Conservation (phyloP, 2,888 invertebrate genomes). For the Saturnia japonica region DNA sequence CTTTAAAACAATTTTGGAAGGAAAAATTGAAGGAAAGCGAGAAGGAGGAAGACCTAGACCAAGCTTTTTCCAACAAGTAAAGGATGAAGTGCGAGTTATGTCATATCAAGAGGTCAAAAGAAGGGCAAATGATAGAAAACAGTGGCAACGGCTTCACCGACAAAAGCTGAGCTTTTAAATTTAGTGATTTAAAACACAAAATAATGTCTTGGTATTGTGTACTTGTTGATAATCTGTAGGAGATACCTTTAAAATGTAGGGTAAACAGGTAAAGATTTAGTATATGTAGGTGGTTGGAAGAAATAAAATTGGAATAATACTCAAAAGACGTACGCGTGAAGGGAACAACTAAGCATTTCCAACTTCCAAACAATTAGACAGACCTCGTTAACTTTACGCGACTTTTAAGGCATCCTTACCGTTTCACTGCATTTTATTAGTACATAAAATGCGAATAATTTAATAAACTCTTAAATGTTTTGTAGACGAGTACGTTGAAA, state of each 20-base stretch:
- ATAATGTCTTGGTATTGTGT: no score
- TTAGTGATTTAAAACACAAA: no score
- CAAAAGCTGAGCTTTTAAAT: no score
- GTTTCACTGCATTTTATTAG: conserved; percentile 59
- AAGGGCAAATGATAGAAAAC: no score
- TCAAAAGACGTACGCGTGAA: conserved; percentile 12
- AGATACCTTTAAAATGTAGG: no score
- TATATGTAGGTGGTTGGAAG: conserved; percentile 61
- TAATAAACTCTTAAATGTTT: conserved; percentile 26
- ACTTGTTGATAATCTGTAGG: background rate
- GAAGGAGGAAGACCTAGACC: no score
- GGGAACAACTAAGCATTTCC: conserved; percentile 63
- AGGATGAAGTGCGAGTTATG: no score
- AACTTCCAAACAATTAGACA: conserved; percentile 79
- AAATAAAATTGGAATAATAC: conserved; percentile 37
- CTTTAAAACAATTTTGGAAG: no score
- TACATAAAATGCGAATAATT: conserved; percentile 42
- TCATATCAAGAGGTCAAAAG: no score
- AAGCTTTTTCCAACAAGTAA: no score
- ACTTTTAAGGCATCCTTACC: conserved; percentile 50
- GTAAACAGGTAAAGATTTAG: background rate
- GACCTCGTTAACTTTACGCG: conserved; percentile 71
- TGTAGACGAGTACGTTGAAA: conserved; percentile 21
- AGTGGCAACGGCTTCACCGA: no score
- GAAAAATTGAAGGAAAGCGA: no score